Evolutionary conservation across 2,113 vertebrate genomes (phyloP).

Genomic region (Ondatra zibethicus): DNA sequence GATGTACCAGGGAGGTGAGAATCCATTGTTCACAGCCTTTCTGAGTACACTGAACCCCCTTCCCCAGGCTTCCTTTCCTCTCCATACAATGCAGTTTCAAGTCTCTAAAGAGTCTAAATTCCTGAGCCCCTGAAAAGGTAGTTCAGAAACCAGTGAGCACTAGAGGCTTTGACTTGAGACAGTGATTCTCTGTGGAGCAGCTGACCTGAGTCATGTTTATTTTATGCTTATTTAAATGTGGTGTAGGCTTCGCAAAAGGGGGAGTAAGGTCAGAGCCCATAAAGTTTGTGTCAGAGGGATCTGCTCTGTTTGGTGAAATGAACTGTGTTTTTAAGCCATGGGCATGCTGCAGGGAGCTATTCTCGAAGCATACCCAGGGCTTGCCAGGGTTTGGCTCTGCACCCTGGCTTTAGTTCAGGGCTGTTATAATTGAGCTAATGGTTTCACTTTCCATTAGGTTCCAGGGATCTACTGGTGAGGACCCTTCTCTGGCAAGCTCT

Average conservation of each 20-base stretch:
- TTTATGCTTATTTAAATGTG: neutral
- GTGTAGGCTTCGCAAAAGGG: neutral
- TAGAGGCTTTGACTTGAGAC: neutral
- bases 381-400: neutral
- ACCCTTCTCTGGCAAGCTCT: neutral
- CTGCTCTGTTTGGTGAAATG: neutral
- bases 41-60: too few relatives aligned
- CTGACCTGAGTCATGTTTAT: neutral
- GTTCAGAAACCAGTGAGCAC: neutral
- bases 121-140: neutral
- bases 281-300: neutral
- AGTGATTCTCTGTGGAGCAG: neutral
- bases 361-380: neutral
- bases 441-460: neutral
- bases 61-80: neutral
- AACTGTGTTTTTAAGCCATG: neutral
- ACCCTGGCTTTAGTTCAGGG: neutral
- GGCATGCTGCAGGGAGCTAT: neutral
- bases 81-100: neutral
- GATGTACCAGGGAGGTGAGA: neutral
- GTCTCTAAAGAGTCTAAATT: neutral
- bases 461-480: neutral
- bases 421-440: neutral
- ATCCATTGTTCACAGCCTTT: neutral
- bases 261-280: neutral